These are phyloP conservation scores for Rhineura floridana DNA, from an alignment of 2,113 vertebrate genomes.

Conservation along the genomic window DNA sequence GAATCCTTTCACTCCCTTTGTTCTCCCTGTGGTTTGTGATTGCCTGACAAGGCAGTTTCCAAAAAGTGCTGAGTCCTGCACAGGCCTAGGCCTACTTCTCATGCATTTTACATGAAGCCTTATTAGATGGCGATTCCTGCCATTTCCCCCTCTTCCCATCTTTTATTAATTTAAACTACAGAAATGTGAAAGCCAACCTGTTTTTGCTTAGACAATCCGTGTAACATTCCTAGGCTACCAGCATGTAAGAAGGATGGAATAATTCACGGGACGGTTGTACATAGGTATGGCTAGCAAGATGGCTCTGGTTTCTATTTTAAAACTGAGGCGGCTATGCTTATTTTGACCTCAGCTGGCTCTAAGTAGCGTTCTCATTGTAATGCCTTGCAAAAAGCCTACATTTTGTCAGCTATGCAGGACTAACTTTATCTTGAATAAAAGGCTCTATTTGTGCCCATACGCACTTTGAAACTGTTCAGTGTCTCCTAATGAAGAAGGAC, in stretches of 20 bases:
- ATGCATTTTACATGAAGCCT: not conserved
- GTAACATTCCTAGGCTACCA: not conserved
- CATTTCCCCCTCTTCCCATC: not conserved
- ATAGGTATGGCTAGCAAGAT: not conserved
- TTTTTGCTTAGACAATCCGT: not conserved
- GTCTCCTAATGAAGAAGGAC: not conserved
- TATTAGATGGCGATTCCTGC: not conserved
- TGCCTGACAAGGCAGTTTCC: constrained; percentile 12
- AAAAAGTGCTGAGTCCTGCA: not conserved
- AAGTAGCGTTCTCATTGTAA: not conserved
- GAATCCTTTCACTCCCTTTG: constrained; percentile 24
- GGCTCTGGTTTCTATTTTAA: not conserved
- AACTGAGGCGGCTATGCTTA: not conserved
- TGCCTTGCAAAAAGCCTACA: not conserved
- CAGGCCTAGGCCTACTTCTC: constrained; percentile 9
- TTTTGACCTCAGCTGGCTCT: not conserved
- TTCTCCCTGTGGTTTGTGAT: not conserved
- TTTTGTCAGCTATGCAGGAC: not conserved
- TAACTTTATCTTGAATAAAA: not conserved
- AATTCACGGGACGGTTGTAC: not conserved
- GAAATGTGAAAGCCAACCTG: not conserved
- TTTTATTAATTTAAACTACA: not conserved
- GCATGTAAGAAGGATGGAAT: not conserved
- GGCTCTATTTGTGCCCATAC: not conserved
- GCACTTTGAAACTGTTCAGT: not conserved